phyloP scores from a whole-genome alignment of 2,113 vertebrate genomes.

The Sorex araneus region DNA sequence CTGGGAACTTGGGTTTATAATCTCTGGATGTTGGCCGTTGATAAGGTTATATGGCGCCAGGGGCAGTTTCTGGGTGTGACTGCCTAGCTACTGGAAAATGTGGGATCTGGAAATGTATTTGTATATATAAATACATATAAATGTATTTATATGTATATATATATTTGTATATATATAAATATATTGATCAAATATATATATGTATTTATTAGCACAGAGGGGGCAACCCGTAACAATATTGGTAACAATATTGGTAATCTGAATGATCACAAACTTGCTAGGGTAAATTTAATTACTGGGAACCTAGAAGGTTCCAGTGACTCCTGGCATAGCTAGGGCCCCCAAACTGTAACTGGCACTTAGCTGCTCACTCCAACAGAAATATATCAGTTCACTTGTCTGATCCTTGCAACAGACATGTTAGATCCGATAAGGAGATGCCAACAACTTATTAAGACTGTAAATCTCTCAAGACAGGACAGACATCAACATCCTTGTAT shows the following conservation, averaged over 20 bases:
- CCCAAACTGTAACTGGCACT: constrained; percentile 38
- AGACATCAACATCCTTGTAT: background rate
- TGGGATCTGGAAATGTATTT: too few species aligned
- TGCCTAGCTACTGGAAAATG: too few species aligned
- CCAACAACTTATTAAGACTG: constrained; percentile 44
- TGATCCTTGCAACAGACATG: background rate
- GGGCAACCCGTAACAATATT: too few species aligned
- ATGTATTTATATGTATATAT: too few species aligned
- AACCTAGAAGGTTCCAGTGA: constrained; percentile 51
- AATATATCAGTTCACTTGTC: background rate
- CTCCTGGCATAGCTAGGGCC: background rate
- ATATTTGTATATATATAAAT: too few species aligned
- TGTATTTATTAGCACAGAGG: too few species aligned
- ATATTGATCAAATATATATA: too few species aligned
- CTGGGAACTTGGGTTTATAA: too few species aligned
- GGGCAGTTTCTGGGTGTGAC: too few species aligned
- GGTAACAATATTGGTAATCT: background rate
- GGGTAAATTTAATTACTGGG: constrained; percentile 40
- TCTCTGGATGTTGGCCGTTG: too few species aligned
- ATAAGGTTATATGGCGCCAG: too few species aligned
- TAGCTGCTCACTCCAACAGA: constrained; percentile 47
- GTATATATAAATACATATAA: too few species aligned
- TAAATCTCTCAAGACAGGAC: constrained; percentile 27
- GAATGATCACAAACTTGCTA: constrained; percentile 39
- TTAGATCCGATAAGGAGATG: constrained; percentile 39